Evolutionary conservation across 2,113 vertebrate genomes (phyloP).

Genomic region (Ptychochromis oligacanthus): DNA sequence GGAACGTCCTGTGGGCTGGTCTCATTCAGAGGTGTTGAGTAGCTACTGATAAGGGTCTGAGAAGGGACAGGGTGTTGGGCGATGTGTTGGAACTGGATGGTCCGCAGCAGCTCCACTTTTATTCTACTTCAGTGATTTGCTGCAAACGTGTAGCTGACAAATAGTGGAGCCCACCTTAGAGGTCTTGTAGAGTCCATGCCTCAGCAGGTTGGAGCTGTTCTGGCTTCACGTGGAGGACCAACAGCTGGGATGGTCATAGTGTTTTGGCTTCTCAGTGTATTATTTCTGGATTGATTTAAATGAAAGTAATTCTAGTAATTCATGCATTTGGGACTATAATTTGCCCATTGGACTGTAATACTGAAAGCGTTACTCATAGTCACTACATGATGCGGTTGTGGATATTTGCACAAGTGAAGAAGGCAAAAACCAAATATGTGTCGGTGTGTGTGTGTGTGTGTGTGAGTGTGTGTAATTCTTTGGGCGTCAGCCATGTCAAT

Average conservation of each 20-base stretch:
- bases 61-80: background rate
- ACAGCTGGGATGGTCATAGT: background rate
- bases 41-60: background rate
- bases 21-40: background rate
- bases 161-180: background rate
- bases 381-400: constrained; percentile 39
- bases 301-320: constrained; percentile 6
- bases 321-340: background rate
- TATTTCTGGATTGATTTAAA: constrained; percentile 12
- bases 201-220: background rate
- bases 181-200: background rate
- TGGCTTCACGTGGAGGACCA: background rate
- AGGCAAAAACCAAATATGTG: constrained; percentile 21
- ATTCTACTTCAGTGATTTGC: background rate
- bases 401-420: constrained; percentile 55
- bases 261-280: background rate
- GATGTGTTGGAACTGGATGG: background rate
- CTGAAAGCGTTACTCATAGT: constrained; percentile 23
- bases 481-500: constrained; percentile 80
- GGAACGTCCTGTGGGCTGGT: background rate
- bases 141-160: background rate
- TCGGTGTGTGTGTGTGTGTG: constrained; percentile 6
- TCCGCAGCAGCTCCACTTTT: background rate
- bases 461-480: constrained; percentile 63
- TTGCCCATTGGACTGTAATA: background rate